Percentiles rank a stretch among this genome's conserved stretches.
Evolutionary conservation across 2,888 invertebrate species (phyloP).

Genomic region (Drosophila mimetica): DNA sequence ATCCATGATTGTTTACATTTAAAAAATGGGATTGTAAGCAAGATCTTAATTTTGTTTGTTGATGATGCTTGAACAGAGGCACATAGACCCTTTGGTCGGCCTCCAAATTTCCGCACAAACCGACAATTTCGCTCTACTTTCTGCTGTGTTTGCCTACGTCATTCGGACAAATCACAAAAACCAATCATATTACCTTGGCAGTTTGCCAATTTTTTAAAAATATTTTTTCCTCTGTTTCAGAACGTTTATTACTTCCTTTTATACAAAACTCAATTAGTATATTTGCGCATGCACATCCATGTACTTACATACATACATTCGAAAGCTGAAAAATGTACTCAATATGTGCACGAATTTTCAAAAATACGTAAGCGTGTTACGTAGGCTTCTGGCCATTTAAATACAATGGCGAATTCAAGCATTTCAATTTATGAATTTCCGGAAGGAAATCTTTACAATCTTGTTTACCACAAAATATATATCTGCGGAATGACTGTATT

Average conservation of each 20-base stretch:
- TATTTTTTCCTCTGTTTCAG: conserved; percentile 52
- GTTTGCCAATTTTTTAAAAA: conserved; percentile 44
- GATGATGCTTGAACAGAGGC: conserved; percentile 14
- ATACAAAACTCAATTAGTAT: conserved; percentile 53
- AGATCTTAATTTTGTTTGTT: conserved; percentile 35
- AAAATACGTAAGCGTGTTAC: conserved; percentile 29
- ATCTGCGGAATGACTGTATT: conserved; percentile 26
- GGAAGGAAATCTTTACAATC: conserved; percentile 39
- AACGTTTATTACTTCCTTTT: conserved; percentile 55
- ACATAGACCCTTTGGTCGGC: conserved; percentile 22
- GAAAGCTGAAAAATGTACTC: conserved; percentile 24
- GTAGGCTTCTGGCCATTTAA: conserved; percentile 7
- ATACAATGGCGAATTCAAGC: conserved; percentile 38
- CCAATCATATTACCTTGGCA: conserved; percentile 50
- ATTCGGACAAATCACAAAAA: conserved; percentile 54
- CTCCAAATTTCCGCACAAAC: conserved; percentile 34
- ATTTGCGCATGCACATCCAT: conserved; percentile 47
- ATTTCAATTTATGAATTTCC: conserved; percentile 37
- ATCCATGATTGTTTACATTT: conserved; percentile 32
- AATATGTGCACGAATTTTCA: conserved; percentile 30
- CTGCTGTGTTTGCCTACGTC: conserved; percentile 45
- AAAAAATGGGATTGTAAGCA: conserved; percentile 35
- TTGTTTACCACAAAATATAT: conserved; percentile 29
- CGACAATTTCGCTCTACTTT: conserved; percentile 32
- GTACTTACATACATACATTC: conserved; percentile 20